Conservation (phyloP, 2,888 invertebrate genomes). For the Polydrusus cervinus region DNA sequence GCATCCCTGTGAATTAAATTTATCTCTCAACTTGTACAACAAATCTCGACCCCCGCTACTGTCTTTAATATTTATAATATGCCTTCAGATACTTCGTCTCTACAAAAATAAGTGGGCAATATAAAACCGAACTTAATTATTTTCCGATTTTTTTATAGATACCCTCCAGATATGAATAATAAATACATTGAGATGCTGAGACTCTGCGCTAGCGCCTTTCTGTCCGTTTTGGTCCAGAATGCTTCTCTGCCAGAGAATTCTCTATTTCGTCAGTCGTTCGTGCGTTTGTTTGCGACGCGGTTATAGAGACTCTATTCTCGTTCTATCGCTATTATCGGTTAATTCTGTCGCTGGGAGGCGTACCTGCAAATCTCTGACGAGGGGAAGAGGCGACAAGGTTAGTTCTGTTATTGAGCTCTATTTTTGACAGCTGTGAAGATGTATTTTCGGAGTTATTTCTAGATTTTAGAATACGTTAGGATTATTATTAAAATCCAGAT, state of each 20-base stretch:
- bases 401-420: neutral
- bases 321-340: conserved; percentile 37
- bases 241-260: conserved; percentile 44
- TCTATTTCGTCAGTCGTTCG: conserved; percentile 45
- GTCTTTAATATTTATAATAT: too few species aligned
- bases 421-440: neutral
- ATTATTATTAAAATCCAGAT: too few species aligned
- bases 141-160: conserved; percentile 19
- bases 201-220: conserved; percentile 51
- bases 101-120: too few species aligned
- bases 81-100: too few species aligned
- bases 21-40: too few species aligned
- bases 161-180: conserved; percentile 19
- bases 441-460: too few species aligned
- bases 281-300: conserved; percentile 40
- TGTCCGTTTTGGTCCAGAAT: conserved; percentile 48
- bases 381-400: conserved; percentile 1
- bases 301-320: conserved; percentile 23
- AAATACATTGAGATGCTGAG: conserved; percentile 45
- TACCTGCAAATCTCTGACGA: conserved; percentile 25
- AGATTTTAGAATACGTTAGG: too few species aligned
- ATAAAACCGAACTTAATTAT: conserved; percentile 4
- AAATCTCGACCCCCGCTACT: too few species aligned
- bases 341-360: conserved; percentile 33
- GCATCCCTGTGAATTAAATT: too few species aligned